phyloP scores from a whole-genome alignment of 2,113 vertebrate genomes.

The Carassius carassius region DNA sequence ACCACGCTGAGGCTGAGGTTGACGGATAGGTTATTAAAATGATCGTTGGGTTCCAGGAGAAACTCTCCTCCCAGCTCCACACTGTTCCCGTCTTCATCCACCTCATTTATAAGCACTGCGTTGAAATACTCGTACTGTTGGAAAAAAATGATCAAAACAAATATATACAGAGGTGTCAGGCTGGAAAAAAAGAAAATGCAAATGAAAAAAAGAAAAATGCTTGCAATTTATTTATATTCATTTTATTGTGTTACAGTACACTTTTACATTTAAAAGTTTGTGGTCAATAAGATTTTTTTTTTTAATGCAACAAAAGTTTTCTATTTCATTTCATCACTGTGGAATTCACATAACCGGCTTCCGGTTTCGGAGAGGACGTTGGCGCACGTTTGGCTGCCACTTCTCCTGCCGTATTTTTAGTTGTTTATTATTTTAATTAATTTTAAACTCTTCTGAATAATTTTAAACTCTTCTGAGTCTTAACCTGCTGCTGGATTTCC shows the following conservation, averaged over 20 bases:
- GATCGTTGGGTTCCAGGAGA: constrained; percentile 93
- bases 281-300: background rate
- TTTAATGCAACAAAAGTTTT: background rate
- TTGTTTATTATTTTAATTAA: no score
- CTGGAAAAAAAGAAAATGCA: background rate
- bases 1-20: constrained; percentile 96
- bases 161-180: background rate
- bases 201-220: background rate
- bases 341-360: no score
- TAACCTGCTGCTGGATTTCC: no score
- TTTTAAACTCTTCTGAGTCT: no score
- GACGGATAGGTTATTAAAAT: constrained; percentile 98
- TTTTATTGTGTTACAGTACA: background rate
- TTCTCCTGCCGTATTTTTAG: no score
- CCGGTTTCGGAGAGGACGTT: no score
- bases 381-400: no score
- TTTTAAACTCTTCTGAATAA: no score
- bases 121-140: constrained; percentile 98
- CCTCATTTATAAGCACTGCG: constrained; percentile 94
- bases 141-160: constrained; percentile 17
- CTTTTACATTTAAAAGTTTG: background rate
- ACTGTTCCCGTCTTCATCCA: constrained; percentile 90
- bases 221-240: background rate
- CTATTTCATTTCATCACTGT: no score
- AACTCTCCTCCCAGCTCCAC: constrained; percentile 87